Conservation (phyloP, 1,140 invertebrate species). For the Diachasmimorpha longicaudata region DNA sequence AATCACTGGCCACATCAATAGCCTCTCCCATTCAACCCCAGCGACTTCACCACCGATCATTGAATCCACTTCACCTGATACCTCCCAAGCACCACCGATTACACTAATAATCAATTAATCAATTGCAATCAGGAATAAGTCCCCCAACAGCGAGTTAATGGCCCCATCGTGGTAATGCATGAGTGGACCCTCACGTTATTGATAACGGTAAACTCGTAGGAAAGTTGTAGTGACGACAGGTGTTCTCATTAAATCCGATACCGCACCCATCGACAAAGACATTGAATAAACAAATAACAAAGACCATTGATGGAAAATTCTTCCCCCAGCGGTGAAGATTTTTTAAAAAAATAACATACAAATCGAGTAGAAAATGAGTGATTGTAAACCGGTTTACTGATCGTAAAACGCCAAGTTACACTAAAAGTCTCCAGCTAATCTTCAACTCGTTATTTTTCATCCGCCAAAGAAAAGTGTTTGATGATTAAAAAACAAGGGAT, state of each 20-base stretch:
- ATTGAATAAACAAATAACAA: background rate
- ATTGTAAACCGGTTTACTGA: background rate
- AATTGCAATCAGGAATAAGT: slow-evolving; percentile 16
- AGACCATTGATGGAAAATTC: background rate
- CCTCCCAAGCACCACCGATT: background rate
- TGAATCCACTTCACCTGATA: background rate
- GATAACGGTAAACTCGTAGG: slow-evolving; percentile 33
- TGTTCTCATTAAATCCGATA: slow-evolving; percentile 17
- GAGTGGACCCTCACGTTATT: slow-evolving; percentile 27
- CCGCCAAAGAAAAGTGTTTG: background rate
- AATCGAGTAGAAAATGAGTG: background rate
- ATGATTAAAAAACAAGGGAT: background rate
- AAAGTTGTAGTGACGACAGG: slow-evolving; percentile 30
- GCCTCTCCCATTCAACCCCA: background rate
- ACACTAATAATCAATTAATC: background rate
- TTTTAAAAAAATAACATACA: background rate
- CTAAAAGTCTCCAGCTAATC: background rate
- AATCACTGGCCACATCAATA: background rate
- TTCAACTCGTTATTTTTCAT: background rate
- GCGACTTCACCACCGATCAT: background rate
- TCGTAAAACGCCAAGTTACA: background rate
- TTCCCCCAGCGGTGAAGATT: too few species aligned
- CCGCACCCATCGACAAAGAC: background rate
- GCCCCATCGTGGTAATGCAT: slow-evolving; percentile 8
- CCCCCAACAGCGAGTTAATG: background rate